Percentiles rank a stretch among this genome's conserved stretches.
These are phyloP conservation scores for Chrysotoxum bicinctum DNA, from an alignment of 2,888 invertebrate species.

Conservation along the genomic window DNA sequence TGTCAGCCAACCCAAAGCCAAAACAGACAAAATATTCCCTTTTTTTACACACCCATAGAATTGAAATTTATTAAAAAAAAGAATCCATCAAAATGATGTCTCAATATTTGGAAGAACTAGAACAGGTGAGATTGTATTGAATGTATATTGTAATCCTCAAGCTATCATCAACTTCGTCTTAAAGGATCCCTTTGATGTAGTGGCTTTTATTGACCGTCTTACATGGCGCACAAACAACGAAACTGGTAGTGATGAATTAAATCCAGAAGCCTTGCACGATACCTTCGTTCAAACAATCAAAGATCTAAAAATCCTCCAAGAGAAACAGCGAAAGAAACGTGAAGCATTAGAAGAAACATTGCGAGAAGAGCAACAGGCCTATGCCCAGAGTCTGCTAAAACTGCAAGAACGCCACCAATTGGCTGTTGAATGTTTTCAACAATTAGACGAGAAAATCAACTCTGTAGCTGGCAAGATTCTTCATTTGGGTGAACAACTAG, in stretches of 20 bases:
- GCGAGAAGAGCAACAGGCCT: constrained; percentile 92
- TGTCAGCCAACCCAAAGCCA: neutral
- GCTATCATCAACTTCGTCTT: neutral
- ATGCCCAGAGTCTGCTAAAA: constrained; percentile 90
- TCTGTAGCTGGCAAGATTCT: constrained; percentile 98
- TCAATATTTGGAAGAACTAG: constrained; percentile 93
- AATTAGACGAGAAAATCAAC: constrained; percentile 97
- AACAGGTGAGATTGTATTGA: constrained; percentile 85
- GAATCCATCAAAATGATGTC: constrained; percentile 87
- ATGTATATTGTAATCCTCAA: neutral
- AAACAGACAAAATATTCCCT: neutral
- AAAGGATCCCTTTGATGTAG: constrained; percentile 97
- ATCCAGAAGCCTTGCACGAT: constrained; percentile 93
- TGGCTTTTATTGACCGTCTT: constrained; percentile 97
- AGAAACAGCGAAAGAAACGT: constrained; percentile 93
- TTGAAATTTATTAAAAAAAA: neutral
- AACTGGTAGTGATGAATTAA: constrained; percentile 88
- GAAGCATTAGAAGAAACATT: constrained; percentile 90
- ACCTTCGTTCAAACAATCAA: constrained; percentile 97
- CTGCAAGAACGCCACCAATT: constrained; percentile 94
- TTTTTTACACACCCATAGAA: neutral
- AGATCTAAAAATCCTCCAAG: constrained; percentile 89
- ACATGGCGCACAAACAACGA: constrained; percentile 96
- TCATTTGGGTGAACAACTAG: constrained; percentile 98
- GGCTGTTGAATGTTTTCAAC: constrained; percentile 93